Evolutionary conservation across 2,113 vertebrate species (phyloP), one percentile per base, ranked within the genome.

Genomic region (Leptobrachium leishanense): DNA sequence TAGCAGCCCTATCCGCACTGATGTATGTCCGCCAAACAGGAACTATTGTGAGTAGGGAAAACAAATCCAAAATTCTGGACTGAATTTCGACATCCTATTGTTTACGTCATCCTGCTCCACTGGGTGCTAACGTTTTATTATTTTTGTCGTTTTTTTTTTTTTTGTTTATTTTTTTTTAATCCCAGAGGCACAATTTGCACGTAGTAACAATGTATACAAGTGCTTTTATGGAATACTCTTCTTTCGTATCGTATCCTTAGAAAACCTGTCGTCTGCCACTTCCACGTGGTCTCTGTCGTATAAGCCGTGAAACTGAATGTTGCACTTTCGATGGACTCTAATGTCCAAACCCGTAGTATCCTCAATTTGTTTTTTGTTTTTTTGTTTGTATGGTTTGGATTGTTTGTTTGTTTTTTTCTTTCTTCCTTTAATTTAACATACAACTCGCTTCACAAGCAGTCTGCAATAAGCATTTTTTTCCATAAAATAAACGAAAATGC

Each of bases 121-220:
- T 68, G 78, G 72, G 72, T 74, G 71, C 78, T 80, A 74, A 46
- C 65, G 6, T 79, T n/a, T 67, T 50, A 53, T 70, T 43, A 50
- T 53, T 53, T 43, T 50, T 54, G 68, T 43, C 4, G 9, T 2
- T 8, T 59, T 59, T 59, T 59, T 8, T 59, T 59, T 59, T 11
- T 59, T 59, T 11, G 11, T 12, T 12, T 11, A 11, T 12, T 59
- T 12, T 15, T 8, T 11, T 11, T 59, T 12, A 12, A 11, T 59
- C 55, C 55, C 13, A 2, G 13, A 12, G 42, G 78, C 71, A 68
- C 78, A 81, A 81, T 81, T 74, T 81, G 78, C 78, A 81, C 78
- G 43, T 81, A 31, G 20, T 31, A 62, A 55, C 13, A 31, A 31
- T 43, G 20, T 10, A 67, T 68, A 59, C n/a, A 39, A 65, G 44